phyloP scores from a whole-genome alignment of 2,113 vertebrate species.

The Mus spicilegus region DNA sequence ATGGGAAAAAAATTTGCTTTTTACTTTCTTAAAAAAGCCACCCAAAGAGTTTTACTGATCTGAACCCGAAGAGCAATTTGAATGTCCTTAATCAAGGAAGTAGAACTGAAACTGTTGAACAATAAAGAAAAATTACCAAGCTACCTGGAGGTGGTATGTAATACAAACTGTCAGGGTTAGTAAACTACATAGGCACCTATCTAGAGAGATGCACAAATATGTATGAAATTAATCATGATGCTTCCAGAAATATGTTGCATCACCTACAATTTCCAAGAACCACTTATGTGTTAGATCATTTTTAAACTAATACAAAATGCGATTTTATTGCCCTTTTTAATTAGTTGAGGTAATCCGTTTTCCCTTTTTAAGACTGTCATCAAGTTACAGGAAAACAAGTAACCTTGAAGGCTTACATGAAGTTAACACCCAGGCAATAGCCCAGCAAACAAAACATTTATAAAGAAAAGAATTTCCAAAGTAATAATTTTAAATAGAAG shows the following conservation, averaged over 20 bases:
- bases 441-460: neutral
- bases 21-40: neutral
- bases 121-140: neutral
- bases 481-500: neutral
- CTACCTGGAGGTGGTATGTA: neutral
- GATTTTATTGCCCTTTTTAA: neutral
- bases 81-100: neutral
- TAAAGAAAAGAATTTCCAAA: neutral
- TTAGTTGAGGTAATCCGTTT: neutral
- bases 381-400: constrained; percentile 10
- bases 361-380: neutral
- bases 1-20: neutral
- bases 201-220: neutral
- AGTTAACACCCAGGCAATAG: constrained; percentile 3
- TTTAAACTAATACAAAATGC: neutral
- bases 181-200: neutral
- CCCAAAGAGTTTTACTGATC: constrained; percentile 28
- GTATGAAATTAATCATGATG: neutral
- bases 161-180: neutral
- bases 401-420: neutral
- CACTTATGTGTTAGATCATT: neutral
- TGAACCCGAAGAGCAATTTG: neutral
- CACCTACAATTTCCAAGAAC: neutral
- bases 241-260: neutral
- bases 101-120: neutral